Base-by-base conservation (phyloP, 2,888 invertebrate genomes). In the Strigamia transsilvanica region DNA sequence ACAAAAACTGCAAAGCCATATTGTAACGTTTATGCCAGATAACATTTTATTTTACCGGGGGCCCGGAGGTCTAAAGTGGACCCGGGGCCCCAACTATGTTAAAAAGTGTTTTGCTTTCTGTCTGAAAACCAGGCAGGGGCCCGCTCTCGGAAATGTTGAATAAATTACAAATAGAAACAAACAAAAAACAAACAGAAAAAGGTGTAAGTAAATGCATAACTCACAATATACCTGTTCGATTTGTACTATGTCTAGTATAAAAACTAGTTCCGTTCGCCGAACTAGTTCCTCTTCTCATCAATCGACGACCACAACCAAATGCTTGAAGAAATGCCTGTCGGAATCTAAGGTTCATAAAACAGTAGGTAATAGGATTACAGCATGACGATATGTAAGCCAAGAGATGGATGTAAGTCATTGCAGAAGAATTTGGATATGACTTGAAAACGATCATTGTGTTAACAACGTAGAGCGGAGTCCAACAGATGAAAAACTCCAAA, bases 331-430 rank as follows among this genome's bases (percentile, higher is more conserved):
- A 92, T 7, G 91, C 90, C 84, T 91, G 91, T n/a, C 92, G 87
- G 86, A 92, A 92, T 83, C 91, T 91, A 82, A 89, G 89, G 87
- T 92, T 92, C 91, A 92, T 91, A 87, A 92, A 92, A 86, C 92
- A 92, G 87, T 92, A 92, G 2, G 92, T 92, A 85, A 93, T 92
- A 6, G 92, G 92, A 86, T 93, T 93, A 85, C 91, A 91, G 86
- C 92, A 92, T 79, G 91, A 90, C 10, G 91, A 91, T 4, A 90
- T 88, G 86, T 91, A 92, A 6, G 91, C 91, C 80, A 92, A 86
- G 13, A 92, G 88, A 84, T 91, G 91, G 80, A 91, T 88, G 83
- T 90, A 88, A 73, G 90, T 89, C 83, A 91, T 89, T 4, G 89
- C 90, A 4, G 88, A 88, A 82, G 88, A 89, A 2, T 90, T 90